These are phyloP conservation scores for Holotrichia oblita DNA, from an alignment of 1,140 invertebrate genomes.

Conservation along the genomic window DNA sequence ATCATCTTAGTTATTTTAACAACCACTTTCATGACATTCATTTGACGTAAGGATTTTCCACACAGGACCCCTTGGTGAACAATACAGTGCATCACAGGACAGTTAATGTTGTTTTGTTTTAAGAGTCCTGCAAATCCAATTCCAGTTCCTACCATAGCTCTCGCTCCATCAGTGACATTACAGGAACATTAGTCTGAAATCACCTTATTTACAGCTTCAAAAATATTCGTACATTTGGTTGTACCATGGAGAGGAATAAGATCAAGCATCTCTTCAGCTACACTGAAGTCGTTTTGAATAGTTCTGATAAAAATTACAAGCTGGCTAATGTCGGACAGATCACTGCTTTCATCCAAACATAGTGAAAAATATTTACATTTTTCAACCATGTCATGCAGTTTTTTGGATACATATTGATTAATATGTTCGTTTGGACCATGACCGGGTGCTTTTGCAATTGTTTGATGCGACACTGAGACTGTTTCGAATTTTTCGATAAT, in stretches of 20 bases:
- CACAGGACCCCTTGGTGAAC: constrained; percentile 47
- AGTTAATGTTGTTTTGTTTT: constrained; percentile 44
- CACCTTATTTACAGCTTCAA: constrained; percentile 49
- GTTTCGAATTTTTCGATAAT: too few relatives aligned
- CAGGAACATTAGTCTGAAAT: constrained; percentile 46
- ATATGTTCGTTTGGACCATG: too few relatives aligned
- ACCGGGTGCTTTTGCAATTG: too few relatives aligned
- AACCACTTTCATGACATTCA: constrained; percentile 45
- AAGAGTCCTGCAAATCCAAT: constrained; percentile 45
- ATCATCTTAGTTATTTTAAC: constrained; percentile 51
- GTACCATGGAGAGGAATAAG: constrained; percentile 47
- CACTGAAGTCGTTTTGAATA: constrained; percentile 47
- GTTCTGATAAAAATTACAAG: too few relatives aligned
- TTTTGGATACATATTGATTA: too few relatives aligned
- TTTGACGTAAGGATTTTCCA: constrained; percentile 44
- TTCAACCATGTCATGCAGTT: too few relatives aligned
- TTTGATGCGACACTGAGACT: too few relatives aligned
- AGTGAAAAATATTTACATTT: too few relatives aligned
- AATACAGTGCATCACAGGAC: constrained; percentile 47
- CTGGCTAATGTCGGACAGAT: too few relatives aligned
- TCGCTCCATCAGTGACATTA: constrained; percentile 44
- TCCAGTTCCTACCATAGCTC: constrained; percentile 45
- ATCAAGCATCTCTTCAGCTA: constrained; percentile 47
- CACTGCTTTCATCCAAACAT: too few relatives aligned
- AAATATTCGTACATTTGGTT: constrained; percentile 49